Evolutionary conservation across 1,140 invertebrate genomes (phyloP).

Genomic region (Trichogramma pretiosum): DNA sequence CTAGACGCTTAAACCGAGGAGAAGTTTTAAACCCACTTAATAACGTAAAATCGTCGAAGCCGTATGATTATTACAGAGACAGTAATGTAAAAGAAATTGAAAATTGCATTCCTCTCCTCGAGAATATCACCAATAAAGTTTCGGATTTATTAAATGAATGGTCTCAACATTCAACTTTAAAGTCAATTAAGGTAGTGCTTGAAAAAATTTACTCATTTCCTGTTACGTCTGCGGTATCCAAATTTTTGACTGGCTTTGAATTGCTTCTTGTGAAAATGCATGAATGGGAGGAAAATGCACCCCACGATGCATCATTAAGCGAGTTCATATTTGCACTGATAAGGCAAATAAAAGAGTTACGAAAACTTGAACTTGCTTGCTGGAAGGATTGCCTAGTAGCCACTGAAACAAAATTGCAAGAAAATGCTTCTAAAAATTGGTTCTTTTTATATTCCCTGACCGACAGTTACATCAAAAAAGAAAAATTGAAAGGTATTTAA

Average conservation of each 20-base stretch:
- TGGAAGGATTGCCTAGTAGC: constrained; percentile 74
- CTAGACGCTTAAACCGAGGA: constrained; percentile 15
- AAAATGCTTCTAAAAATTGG: constrained; percentile 75
- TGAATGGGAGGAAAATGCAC: constrained; percentile 88
- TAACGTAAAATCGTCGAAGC: constrained; percentile 24
- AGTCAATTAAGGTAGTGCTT: constrained; percentile 63
- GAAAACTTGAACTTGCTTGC: constrained; percentile 78
- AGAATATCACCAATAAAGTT: constrained; percentile 54
- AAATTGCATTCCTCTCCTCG: constrained; percentile 60
- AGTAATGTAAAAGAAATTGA: constrained; percentile 70
- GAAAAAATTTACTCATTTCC: constrained; percentile 70
- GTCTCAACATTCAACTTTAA: constrained; percentile 83
- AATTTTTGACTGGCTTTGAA: constrained; percentile 86
- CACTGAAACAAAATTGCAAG: constrained; percentile 53
- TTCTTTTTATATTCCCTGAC: constrained; percentile 74
- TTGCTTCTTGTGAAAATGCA: constrained; percentile 73
- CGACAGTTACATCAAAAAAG: constrained; percentile 36
- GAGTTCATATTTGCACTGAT: constrained; percentile 62
- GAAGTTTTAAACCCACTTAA: constrained; percentile 2
- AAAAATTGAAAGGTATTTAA: neutral
- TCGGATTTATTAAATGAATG: constrained; percentile 68
- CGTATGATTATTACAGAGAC: constrained; percentile 79
- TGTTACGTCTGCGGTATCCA: constrained; percentile 71
- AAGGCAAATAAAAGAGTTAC: constrained; percentile 79
- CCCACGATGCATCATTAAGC: constrained; percentile 72